A percentile compares a stretch with the other conserved stretches of the same genome.
Conservation (phyloP, 2,113 vertebrate genomes). For the Ibidorhyncha struthersii region DNA sequence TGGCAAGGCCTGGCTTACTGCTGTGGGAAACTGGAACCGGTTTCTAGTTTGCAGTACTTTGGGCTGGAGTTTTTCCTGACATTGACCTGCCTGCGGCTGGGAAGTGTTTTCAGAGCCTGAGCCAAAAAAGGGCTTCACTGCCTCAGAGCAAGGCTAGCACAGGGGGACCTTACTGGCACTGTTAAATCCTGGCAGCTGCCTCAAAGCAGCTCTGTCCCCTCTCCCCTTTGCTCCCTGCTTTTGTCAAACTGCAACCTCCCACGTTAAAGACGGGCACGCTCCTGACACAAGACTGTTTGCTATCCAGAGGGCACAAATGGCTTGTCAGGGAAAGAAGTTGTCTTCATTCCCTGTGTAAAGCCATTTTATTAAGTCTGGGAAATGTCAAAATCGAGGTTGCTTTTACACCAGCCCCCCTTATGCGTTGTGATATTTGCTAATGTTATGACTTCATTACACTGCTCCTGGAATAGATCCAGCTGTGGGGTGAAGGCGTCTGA, state of each 20-base stretch:
- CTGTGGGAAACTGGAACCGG: neutral
- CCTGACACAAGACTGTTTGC: neutral
- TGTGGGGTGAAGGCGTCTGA: neutral
- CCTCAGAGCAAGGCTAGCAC: neutral
- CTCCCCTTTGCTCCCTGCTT: neutral
- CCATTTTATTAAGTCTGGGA: neutral
- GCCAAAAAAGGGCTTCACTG: neutral
- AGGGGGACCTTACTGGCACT: neutral
- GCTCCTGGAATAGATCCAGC: neutral
- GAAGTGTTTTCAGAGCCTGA: neutral
- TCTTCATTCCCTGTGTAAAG: neutral
- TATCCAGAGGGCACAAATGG: neutral
- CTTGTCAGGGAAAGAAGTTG: neutral
- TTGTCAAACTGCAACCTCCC: neutral
- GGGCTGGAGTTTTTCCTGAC: neutral
- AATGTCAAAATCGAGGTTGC: neutral
- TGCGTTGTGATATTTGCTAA: accelerated
- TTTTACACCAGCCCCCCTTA: neutral
- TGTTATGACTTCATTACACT: accelerated
- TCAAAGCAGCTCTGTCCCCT: neutral
- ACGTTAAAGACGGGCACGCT: neutral
- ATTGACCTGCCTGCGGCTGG: neutral
- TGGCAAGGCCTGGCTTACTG: neutral
- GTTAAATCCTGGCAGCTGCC: neutral
- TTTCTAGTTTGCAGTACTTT: neutral